phyloP scores from a whole-genome alignment of 2,113 vertebrate genomes.

The Saimiri boliviensis region DNA sequence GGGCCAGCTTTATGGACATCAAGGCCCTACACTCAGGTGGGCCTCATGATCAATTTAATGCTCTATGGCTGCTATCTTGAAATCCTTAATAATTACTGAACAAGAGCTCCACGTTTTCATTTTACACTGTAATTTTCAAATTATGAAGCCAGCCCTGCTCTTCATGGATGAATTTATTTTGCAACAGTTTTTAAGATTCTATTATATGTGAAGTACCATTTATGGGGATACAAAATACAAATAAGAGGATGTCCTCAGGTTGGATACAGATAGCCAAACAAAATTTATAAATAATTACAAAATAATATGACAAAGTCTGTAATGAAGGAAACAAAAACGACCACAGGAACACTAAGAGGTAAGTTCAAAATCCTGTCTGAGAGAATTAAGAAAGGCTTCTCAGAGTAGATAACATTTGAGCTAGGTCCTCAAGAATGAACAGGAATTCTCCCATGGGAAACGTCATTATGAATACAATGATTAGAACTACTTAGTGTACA shows the following conservation, averaged over 20 bases:
- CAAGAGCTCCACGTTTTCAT: neutral
- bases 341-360: neutral
- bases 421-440: neutral
- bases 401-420: neutral
- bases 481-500: neutral
- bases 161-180: neutral
- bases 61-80: neutral
- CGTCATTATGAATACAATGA: neutral
- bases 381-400: neutral
- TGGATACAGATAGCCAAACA: neutral
- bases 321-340: neutral
- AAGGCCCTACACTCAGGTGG: neutral
- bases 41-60: neutral
- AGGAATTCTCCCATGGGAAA: neutral
- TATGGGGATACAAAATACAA: neutral
- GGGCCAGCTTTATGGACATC: neutral
- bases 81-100: neutral
- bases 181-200: neutral
- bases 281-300: neutral
- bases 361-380: neutral
- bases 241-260: neutral
- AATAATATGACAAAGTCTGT: neutral
- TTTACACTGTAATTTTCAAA: neutral
- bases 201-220: neutral
- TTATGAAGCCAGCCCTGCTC: neutral